Base-by-base conservation (phyloP, 2,797 vertebrate genomes). In the Crenichthys baileyi region DNA sequence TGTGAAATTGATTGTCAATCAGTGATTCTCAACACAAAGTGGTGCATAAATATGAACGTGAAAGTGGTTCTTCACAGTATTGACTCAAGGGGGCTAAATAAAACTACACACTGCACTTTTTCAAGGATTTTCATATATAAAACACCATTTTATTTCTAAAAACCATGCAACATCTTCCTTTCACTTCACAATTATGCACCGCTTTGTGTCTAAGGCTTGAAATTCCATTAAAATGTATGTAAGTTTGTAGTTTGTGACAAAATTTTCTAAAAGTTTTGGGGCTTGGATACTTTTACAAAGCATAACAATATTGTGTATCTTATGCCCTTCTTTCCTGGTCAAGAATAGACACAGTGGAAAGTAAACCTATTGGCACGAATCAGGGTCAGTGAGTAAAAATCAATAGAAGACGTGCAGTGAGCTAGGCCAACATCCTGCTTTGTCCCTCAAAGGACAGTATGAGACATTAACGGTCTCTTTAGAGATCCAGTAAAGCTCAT, bases 311-410 rank as follows among this genome's bases (percentile, higher is more conserved):
- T 80, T 39, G 70, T 9, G 44, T 22, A 50, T 9, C 20, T 73
- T n/a, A 15, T 60, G 11, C 70, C 26, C 55, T n/a, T 41, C 4
- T 55, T 15, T 53, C 16, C 20, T 63, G 12, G 26, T 26, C 73
- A 60, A 72, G 58, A 80, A 78, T 3, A 71, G 41, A 56, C 41
- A 46, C 26, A 51, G 41, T 65, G 36, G 67, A 77, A 65, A 51
- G 41, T 56, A 31, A 36, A 31, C 41, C 11, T 60, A 4, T 3
- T 67, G 78, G 75, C 1, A 13, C 26, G 29, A 73, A 48, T 75
- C 63, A 73, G 70, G 79, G 36, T 63, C 73, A 81, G 70, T 31
- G 63, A 75, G 73, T 78, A 73, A 80, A 81, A 84, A 80, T 84
- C 85, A 70, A 83, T 89, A 60, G 41, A n/a, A 41, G 26, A 50